These are phyloP conservation scores for Nebria salina DNA, from an alignment of 2,888 invertebrate genomes.

Conservation along the genomic window DNA sequence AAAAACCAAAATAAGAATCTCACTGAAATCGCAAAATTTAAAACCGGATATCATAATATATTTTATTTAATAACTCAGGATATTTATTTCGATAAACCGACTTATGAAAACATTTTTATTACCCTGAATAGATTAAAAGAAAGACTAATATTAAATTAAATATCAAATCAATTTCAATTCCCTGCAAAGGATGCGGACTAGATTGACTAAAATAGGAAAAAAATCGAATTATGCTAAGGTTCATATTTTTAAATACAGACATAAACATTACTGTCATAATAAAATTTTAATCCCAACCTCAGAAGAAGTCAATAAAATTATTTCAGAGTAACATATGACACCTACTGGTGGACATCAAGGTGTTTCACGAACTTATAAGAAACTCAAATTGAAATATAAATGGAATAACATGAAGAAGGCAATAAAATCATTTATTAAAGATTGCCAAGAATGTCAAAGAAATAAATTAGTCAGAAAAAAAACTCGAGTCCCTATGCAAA, in stretches of 20 bases:
- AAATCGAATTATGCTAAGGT: constrained; percentile 29
- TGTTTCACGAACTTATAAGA: too few relatives aligned
- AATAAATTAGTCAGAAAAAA: too few relatives aligned
- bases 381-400: too few relatives aligned
- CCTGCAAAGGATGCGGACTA: background rate
- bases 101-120: constrained; percentile 27
- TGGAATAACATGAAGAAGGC: too few relatives aligned
- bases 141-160: constrained; percentile 6
- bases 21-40: too few relatives aligned
- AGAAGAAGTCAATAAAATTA: constrained; percentile 4
- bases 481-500: too few relatives aligned
- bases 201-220: constrained; percentile 17
- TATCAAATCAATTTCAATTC: constrained; percentile 20
- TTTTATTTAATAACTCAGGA: constrained; percentile 21
- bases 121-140: too few relatives aligned
- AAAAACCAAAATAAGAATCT: too few relatives aligned
- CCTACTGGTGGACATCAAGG: constrained; percentile 47
- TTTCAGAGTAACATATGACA: constrained; percentile 32
- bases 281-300: constrained; percentile 20
- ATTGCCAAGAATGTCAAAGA: too few relatives aligned
- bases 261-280: constrained; percentile 30
- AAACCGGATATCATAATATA: too few relatives aligned
- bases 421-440: too few relatives aligned
- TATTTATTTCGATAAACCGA: constrained; percentile 16
- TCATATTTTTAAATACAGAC: constrained; percentile 26